Conservation (phyloP, 2,797 vertebrate genomes). For the Cheirogaleus major region DNA sequence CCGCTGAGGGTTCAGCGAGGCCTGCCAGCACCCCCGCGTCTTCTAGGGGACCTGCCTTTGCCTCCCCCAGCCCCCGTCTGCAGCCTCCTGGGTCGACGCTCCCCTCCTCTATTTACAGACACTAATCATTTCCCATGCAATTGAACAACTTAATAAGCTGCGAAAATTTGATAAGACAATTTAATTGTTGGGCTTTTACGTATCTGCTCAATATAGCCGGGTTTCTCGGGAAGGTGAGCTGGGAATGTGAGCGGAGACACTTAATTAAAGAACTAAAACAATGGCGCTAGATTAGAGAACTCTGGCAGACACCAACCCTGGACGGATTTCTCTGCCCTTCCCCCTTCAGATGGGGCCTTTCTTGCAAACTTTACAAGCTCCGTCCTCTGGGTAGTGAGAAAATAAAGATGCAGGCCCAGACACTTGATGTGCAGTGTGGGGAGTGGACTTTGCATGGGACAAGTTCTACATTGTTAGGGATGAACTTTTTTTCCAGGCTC, state of each 20-base stretch:
- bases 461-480: background rate
- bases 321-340: constrained; percentile 27
- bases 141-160: constrained; percentile 82
- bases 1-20: background rate
- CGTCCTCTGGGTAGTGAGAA: background rate
- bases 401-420: background rate
- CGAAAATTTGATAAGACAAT: constrained; percentile 83
- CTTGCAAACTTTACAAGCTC: constrained; percentile 47
- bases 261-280: constrained; percentile 77
- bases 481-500: background rate
- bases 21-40: background rate
- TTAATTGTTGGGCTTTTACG: constrained; percentile 78
- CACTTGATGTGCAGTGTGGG: background rate
- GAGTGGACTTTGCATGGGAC: background rate
- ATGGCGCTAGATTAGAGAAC: constrained; percentile 65
- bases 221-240: constrained; percentile 72
- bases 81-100: constrained; percentile 56
- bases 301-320: background rate
- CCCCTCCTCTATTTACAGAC: constrained; percentile 74
- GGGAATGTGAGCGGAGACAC: constrained; percentile 64
- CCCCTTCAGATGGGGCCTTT: constrained; percentile 51
- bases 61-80: constrained; percentile 25
- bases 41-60: background rate
- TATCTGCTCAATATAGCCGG: constrained; percentile 73
- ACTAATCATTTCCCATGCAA: constrained; percentile 78